Base-by-base conservation (phyloP, 2,113 vertebrate genomes). In the Artemisiospiza belli region DNA sequence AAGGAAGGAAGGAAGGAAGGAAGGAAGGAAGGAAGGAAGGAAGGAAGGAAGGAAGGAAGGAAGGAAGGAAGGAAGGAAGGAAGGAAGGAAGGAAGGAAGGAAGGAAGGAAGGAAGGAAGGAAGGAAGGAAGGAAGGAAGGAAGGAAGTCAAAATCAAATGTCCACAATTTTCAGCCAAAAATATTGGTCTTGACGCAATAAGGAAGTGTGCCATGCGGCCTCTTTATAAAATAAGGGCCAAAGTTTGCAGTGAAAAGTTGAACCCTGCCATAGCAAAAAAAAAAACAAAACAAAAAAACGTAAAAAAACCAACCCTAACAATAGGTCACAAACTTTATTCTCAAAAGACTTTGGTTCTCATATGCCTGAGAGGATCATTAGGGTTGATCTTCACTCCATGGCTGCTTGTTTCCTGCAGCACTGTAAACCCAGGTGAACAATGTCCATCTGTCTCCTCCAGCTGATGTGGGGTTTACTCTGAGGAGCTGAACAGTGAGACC, bases 171-270 rank as follows among this genome's bases (percentile, higher is more conserved):
- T 22, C 62, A 74, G 17, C 3, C 12, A 57, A 54, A 2, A 4
- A 11, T 68, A 7, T 9, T 55, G 31, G 2, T 54, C 24, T 72
- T 64, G 66, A 84, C 11, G 3, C 41, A 23, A 5, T 20, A 55
- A 57, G 24, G 27, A 69, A 7, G 0, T 35, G 5, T 25, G 7
- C 21, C 17, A 25, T 0, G 0, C 9, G 19, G 15, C 8, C 2
- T 43, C 39, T 70, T 72, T 33, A 58, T 4, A 85, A 37, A 31
- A 37, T 16, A 64, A 72, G 27, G 4, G 7, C 7, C 37, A 19
- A 70, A 49, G 30, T 39, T 47, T 68, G 21, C 22, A 35, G 14
- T 57, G 52, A 80, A 25, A 55, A 66, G 11, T n/a, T 20, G 9
- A 85, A 64, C 10, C 3, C 10, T 66, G 10, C 6, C 20, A 37